phyloP scores from a whole-genome alignment of 2,888 invertebrate species.

The Cinara cedri region DNA sequence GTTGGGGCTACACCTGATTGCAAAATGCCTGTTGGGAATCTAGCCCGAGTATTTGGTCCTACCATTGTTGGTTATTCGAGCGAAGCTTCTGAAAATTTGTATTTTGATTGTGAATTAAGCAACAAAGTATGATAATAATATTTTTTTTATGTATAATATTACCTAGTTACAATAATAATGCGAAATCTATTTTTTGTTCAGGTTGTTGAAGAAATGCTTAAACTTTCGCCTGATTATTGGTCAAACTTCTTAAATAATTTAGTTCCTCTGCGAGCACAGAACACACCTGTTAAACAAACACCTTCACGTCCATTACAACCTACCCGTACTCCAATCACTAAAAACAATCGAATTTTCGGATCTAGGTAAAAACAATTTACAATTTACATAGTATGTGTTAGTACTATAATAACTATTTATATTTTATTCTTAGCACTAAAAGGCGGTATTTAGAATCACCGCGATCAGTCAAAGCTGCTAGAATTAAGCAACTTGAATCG shows the following conservation, averaged over 20 bases:
- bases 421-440: conserved; percentile 42
- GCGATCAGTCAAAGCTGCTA: conserved; percentile 48
- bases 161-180: not conserved
- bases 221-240: conserved; percentile 79
- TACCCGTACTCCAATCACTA: conserved; percentile 27
- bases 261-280: conserved; percentile 29
- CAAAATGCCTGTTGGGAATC: conserved; percentile 88
- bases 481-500: conserved; percentile 43
- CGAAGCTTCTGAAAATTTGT: conserved; percentile 71
- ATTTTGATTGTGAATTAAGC: conserved; percentile 68
- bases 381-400: not conserved
- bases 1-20: conserved; percentile 82
- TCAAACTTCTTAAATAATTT: conserved; percentile 69
- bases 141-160: not conserved
- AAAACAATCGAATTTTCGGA: conserved; percentile 53
- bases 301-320: conserved; percentile 38
- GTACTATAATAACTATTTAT: not conserved
- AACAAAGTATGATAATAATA: conserved; percentile 66
- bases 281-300: conserved; percentile 32
- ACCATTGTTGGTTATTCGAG: conserved; percentile 90
- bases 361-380: conserved; percentile 33
- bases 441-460: conserved; percentile 52
- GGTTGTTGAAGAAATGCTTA: conserved; percentile 75
- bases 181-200: conserved; percentile 60
- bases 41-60: conserved; percentile 91